Conservation (phyloP, 2,888 invertebrate genomes). For the Pseudococcus viburni region DNA sequence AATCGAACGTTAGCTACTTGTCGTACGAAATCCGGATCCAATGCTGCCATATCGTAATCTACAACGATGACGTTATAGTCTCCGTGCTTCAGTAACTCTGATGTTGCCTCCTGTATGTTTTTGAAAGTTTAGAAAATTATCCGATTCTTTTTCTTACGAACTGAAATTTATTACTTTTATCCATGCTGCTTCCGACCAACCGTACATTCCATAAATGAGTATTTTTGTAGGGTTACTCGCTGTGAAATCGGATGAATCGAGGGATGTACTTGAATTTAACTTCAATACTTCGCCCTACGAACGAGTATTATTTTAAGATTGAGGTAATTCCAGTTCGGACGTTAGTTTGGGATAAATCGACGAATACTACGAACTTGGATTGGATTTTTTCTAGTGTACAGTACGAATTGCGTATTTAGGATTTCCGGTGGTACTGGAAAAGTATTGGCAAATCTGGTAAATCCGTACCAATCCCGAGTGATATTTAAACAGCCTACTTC, state of each 20-base stretch:
- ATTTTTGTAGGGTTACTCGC: conserved; percentile 15
- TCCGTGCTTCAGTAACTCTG: background rate
- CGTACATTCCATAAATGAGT: background rate
- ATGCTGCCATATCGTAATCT: background rate
- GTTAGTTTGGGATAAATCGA: background rate
- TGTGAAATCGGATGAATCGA: background rate
- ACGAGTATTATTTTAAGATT: background rate
- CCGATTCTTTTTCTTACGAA: background rate
- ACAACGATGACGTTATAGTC: conserved; percentile 36
- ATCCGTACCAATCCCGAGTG: conserved; percentile 21
- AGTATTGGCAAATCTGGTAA: background rate
- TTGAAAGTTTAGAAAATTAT: background rate
- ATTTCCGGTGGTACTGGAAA: background rate
- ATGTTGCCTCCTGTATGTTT: background rate
- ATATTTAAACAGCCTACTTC: conserved; percentile 26
- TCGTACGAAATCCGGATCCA: background rate
- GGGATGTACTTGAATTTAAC: background rate
- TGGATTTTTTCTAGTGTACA: conserved; percentile 3
- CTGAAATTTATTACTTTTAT: background rate
- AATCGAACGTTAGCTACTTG: conserved; percentile 24
- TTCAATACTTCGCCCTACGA: background rate
- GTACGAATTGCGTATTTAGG: background rate
- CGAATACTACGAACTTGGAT: background rate
- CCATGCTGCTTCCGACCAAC: background rate
- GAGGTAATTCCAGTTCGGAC: background rate